Evolutionary conservation across 2,797 vertebrate species (phyloP), one percentile per base, ranked within the genome.

Genomic region (Trachops cirrhosus): DNA sequence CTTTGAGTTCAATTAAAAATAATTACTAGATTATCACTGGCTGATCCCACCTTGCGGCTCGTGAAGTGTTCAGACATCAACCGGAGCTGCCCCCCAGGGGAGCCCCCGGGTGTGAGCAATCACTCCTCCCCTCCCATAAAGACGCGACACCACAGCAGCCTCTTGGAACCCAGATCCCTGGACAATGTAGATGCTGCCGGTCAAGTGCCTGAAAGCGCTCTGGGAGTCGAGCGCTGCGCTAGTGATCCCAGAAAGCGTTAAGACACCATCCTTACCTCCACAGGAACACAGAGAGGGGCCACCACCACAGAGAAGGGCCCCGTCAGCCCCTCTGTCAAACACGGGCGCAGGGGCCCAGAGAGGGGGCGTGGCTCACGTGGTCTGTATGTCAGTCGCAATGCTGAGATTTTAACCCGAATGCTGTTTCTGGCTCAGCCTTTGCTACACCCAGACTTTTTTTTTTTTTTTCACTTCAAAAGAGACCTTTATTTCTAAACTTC

Each of bases 1-100:
- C 90, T 95, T 89, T 78, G 73, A 95, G 84, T 67, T 75, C 74
- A 97, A 91, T 95, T 95, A 87, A 95, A 93, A 95, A 78, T 91
- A 95, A 96, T 93, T 87, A 92, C 79, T 87, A 18, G 44, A 93
- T 96, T 94, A 96, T 95, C 83, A 77, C 88, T 80, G 86, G 82
- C 41, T 95, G 86, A 91, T 94, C 95, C 75, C 57, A 87, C 70
- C 67, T 89, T 83, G 57, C 95, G 89, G 71, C 79, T 73, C 71
- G 67, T 46, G 74, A 94, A 88, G 74, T 68, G 90, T 80, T 92
- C 71, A 80, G 75, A 91, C 82, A 89, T 71, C 9, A 70, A 67
- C 82, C 39, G 0, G 29, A 86, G 48, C 82, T 80, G 29, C 46
- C 15, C 39, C 44, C 73, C 68, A 62, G 41, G n/a, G 19, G 26